Base-by-base conservation (phyloP, 2,797 vertebrate genomes). In the Helostoma temminkii region DNA sequence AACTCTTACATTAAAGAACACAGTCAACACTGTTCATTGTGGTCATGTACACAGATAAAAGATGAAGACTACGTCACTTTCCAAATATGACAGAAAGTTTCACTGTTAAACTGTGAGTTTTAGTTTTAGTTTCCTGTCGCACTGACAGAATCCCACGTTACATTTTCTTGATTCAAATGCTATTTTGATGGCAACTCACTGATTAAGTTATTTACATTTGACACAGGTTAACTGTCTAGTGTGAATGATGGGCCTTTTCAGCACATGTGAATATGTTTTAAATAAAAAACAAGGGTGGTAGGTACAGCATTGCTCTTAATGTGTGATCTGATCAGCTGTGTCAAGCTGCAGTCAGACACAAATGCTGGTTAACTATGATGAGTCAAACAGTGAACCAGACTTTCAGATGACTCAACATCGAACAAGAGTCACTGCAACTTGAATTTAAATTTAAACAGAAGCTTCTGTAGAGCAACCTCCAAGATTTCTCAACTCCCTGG, bases 361-460 rank as follows among this genome's bases (percentile, higher is more conserved):
- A 36, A 64, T 34, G 36, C 22, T 26, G 30, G 12, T 24, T 7
- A 21, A 74, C 41, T 37, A 58, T 0, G 43, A 60, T 73, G 68
- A 78, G 36, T 81, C 71, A 86, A 68, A 66, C 32, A 5, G 32
- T 9, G 10, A 55, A 47, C 0, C 2, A 16, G 55, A 16, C 16
- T 62, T 64, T 71, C 66, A 68, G 48, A 42, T 59, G 73, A 76
- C 36, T 58, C n/a, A 5, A 2, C 5, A 26, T 39, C 1, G 14
- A 67, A 26, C 30, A 0, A 0, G 21, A 9, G 28, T 63, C 68
- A 64, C 37, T 18, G 41, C 34, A 26, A 26, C 66, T 22, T 57
- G 52, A 19, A 1, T 19, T 32, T 37, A 21, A 39, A 47, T 64
- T 58, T 48, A 43, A 7, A 37, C 41, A 54, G 16, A 58, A 32